These are phyloP conservation scores for Telmatochromis sp. DNA, from an alignment of 2,113 vertebrate genomes.

Conservation along the genomic window DNA sequence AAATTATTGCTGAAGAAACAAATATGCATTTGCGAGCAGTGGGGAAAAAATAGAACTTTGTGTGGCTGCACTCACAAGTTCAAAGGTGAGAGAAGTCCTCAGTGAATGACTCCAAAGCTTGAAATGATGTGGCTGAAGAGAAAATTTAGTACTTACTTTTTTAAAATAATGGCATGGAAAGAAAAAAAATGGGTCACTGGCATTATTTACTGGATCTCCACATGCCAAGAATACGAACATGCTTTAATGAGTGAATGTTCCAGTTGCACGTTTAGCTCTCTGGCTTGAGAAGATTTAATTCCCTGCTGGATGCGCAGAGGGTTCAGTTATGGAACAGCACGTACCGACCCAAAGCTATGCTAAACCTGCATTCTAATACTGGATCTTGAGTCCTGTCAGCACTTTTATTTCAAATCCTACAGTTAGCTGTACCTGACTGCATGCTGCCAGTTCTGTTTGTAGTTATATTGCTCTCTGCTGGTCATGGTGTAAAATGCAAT, in stretches of 20 bases:
- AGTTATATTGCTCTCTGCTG: conserved; percentile 62
- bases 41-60: background rate
- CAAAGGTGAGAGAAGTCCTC: conserved; percentile 4
- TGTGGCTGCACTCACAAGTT: background rate
- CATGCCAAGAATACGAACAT: conserved; percentile 55
- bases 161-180: conserved; percentile 17
- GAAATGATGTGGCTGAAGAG: background rate
- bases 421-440: background rate
- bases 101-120: conserved; percentile 3
- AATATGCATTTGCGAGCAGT: conserved; percentile 25
- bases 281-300: background rate
- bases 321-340: background rate
- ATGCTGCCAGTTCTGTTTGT: background rate
- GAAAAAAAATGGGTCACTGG: conserved; percentile 31
- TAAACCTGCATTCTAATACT: background rate
- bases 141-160: background rate
- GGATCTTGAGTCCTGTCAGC: background rate
- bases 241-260: conserved; percentile 42
- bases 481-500: background rate
- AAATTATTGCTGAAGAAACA: conserved; percentile 31
- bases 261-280: conserved; percentile 13
- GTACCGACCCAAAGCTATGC: background rate
- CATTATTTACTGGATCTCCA: conserved; percentile 28
- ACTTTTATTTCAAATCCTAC: background rate
- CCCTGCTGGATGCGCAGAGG: background rate